Evolutionary conservation across 2,888 invertebrate species (phyloP).

Genomic region (Volucella bombylans): DNA sequence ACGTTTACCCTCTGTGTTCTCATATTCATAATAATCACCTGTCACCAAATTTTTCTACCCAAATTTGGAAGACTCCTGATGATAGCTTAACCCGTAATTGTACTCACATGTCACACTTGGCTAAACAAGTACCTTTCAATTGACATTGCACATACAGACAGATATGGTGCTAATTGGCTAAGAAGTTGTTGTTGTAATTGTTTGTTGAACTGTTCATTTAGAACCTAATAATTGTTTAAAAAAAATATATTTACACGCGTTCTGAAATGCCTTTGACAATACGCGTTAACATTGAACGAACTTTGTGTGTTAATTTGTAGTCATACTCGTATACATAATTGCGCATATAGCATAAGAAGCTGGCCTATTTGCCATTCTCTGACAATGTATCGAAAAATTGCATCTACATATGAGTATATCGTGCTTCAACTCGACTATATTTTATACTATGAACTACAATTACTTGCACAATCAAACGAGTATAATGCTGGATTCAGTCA

Average conservation of each 20-base stretch:
- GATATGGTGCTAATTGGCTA: slow-evolving; percentile 49
- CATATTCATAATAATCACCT: not conserved
- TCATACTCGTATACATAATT: no score
- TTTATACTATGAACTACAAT: no score
- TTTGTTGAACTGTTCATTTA: not conserved
- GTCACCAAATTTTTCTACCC: not conserved
- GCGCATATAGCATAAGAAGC: no score
- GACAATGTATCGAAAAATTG: no score
- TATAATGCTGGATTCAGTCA: not conserved
- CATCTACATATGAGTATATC: no score
- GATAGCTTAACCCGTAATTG: slow-evolving; percentile 18
- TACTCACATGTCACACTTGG: slow-evolving; percentile 33
- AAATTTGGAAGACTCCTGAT: slow-evolving; percentile 2
- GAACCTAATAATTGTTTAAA: not conserved
- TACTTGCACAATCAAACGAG: no score
- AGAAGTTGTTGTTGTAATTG: slow-evolving; percentile 38
- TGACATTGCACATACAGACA: slow-evolving; percentile 40
- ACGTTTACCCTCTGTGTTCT: not conserved
- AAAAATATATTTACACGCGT: not conserved
- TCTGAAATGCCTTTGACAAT: not conserved
- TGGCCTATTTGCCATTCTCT: no score
- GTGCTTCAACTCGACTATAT: no score
- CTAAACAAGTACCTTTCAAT: slow-evolving; percentile 43
- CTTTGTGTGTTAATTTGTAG: no score
- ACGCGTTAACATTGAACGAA: no score